Conservation (phyloP, 2,113 vertebrate genomes). For the Amblyopsis rosae region DNA sequence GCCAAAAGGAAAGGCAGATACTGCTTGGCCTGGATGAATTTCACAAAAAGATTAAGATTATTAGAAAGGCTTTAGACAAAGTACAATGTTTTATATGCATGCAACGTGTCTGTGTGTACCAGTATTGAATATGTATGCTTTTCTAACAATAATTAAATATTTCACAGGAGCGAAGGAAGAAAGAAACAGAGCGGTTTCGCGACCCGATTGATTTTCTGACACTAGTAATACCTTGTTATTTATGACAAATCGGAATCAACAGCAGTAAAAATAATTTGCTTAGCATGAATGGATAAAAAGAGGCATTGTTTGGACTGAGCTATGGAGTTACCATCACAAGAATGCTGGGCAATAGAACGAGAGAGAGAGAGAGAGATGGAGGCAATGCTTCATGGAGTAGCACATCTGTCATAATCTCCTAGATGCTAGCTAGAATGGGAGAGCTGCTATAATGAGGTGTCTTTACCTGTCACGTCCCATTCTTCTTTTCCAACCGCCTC, state of each 20-base stretch:
- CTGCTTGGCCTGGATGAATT: neutral
- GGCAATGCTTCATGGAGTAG: constrained; percentile 3
- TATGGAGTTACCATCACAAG: constrained; percentile 20
- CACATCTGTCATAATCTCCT: constrained; percentile 45
- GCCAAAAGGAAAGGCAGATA: constrained; percentile 7
- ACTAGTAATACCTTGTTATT: constrained; percentile 34
- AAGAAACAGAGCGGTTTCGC: constrained; percentile 1
- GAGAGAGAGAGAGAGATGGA: neutral
- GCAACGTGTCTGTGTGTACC: no score
- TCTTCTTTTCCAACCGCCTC: constrained; percentile 9
- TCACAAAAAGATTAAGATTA: constrained; percentile 9
- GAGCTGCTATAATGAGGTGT: constrained; percentile 43
- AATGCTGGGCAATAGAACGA: neutral
- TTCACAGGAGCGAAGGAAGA: neutral
- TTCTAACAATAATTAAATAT: neutral
- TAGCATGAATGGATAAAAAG: constrained; percentile 30
- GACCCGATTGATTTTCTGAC: constrained; percentile 24
- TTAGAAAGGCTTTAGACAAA: constrained; percentile 3
- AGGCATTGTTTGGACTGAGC: constrained; percentile 28
- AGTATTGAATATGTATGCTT: no score
- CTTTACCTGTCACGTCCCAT: constrained; percentile 38
- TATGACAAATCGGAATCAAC: constrained; percentile 33
- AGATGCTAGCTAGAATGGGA: constrained; percentile 16
- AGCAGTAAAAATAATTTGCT: constrained; percentile 24
- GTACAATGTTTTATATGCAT: no score